Percentiles rank a stretch among this genome's conserved stretches.
These are phyloP conservation scores for Setophaga kirtlandii DNA, from an alignment of 2,113 vertebrate genomes.

Conservation along the genomic window DNA sequence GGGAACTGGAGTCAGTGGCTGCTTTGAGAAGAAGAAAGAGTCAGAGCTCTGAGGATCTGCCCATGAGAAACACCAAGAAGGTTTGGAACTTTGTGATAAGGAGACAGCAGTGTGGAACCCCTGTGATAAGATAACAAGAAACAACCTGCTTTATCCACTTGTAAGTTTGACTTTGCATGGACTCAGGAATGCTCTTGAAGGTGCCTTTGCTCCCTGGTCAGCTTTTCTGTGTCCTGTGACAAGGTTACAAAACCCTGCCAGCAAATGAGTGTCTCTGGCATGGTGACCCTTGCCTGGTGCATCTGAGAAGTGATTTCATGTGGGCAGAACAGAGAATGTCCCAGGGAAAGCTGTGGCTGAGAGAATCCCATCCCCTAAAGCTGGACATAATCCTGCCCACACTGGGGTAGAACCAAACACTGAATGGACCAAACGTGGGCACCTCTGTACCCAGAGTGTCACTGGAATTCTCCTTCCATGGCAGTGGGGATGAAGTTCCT, in stretches of 20 bases:
- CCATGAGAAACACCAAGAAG: too few relatives aligned
- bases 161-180: neutral
- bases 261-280: accelerated
- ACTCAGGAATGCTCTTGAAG: neutral
- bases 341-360: neutral
- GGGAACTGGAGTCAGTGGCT: too few relatives aligned
- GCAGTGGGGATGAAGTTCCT: too few relatives aligned
- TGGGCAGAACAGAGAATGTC: neutral
- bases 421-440: neutral
- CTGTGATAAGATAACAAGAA: neutral
- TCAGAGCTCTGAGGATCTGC: too few relatives aligned
- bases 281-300: neutral
- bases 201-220: neutral
- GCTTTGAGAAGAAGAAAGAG: too few relatives aligned
- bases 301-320: neutral
- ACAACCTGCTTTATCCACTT: neutral
- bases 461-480: accelerated
- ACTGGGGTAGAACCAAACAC: neutral
- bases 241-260: neutral
- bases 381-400: neutral
- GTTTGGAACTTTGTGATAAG: too few relatives aligned
- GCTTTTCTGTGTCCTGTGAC: neutral
- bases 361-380: neutral
- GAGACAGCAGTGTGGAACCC: too few relatives aligned
- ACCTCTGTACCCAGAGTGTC: neutral